Evolutionary conservation across 2,113 vertebrate genomes (phyloP).

Genomic region (Calyptomena viridis): DNA sequence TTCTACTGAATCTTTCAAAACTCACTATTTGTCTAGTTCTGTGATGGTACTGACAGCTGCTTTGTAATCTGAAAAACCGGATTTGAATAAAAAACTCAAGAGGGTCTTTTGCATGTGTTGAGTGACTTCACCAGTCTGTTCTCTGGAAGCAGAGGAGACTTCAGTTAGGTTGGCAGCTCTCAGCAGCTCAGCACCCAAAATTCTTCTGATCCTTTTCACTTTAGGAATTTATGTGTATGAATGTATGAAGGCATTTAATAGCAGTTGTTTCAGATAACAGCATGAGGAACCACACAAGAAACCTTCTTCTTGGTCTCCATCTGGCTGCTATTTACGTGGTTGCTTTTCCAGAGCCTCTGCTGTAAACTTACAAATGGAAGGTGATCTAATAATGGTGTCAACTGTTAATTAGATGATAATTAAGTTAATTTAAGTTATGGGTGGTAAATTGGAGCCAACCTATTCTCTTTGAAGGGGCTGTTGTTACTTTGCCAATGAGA

Average conservation of each 20-base stretch:
- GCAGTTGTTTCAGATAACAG: neutral
- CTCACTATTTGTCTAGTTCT: neutral
- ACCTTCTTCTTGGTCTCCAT: rapidly evolving
- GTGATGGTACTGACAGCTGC: neutral
- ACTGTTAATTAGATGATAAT: neutral
- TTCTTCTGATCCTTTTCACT: neutral
- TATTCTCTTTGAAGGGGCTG: neutral
- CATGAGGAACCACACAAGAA: neutral
- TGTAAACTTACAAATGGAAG: neutral
- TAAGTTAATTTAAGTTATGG: neutral
- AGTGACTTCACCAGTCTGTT: neutral
- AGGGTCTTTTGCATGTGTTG: neutral
- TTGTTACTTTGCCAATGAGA: neutral
- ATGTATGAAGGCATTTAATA: neutral
- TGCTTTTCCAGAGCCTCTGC: neutral
- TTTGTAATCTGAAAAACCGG: neutral
- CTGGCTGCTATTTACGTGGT: neutral
- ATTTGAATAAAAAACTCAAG: neutral
- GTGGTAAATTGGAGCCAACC: neutral
- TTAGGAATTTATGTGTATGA: neutral
- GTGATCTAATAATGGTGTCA: neutral
- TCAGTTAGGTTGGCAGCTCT: neutral
- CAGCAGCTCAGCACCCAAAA: neutral
- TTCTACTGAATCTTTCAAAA: neutral
- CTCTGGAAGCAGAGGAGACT: neutral